phyloP scores from a whole-genome alignment of 2,797 vertebrate species.

The Crypturellus tataupa region DNA sequence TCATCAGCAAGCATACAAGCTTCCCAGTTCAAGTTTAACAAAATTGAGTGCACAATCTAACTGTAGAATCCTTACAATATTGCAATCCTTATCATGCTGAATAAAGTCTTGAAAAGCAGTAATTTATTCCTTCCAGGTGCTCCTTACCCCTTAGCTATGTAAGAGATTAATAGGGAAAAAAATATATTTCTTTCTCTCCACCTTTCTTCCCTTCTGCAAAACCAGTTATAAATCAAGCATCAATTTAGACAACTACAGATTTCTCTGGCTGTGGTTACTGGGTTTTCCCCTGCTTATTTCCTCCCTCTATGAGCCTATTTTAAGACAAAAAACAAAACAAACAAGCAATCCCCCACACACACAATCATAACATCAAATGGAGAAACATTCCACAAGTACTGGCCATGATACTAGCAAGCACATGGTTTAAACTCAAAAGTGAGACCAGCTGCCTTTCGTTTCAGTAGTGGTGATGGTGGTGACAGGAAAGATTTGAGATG shows the following conservation, averaged over 20 bases:
- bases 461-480: not conserved
- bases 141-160: not conserved
- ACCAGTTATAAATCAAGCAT: not conserved
- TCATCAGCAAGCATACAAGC: not conserved
- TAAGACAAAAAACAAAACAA: too few species aligned
- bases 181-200: not conserved
- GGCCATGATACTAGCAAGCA: not conserved
- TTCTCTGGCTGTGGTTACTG: not conserved
- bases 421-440: not conserved
- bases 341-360: not conserved
- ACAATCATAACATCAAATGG: not conserved
- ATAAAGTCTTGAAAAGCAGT: not conserved
- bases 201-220: not conserved
- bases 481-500: constrained; percentile 1
- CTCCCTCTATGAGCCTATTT: not conserved
- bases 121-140: not conserved
- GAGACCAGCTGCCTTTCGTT: not conserved
- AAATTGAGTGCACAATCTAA: not conserved
- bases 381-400: not conserved
- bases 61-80: not conserved
- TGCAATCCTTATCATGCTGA: not conserved
- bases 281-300: not conserved
- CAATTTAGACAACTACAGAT: not conserved
- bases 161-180: not conserved
- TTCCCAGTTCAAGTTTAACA: not conserved